phyloP scores from a whole-genome alignment of 2,113 vertebrate species.

The Nothobranchius furzeri region DNA sequence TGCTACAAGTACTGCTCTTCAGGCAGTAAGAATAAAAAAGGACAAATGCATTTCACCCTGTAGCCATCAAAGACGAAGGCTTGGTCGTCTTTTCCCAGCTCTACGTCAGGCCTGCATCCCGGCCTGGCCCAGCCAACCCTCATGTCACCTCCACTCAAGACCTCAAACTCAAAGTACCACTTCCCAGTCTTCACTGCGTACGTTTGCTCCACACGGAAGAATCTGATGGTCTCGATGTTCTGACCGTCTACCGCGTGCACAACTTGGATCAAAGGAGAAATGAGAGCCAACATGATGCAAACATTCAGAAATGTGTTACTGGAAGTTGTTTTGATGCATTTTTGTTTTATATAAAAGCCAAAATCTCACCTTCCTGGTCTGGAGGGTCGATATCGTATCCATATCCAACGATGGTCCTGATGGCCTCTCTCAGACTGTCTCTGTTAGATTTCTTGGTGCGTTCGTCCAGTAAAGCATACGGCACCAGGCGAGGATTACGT shows the following conservation, averaged over 20 bases:
- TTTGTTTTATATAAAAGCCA: neutral
- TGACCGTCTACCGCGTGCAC: constrained; percentile 83
- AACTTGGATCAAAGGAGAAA: constrained; percentile 59
- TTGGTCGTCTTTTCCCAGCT: constrained; percentile 90
- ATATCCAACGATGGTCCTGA: constrained; percentile 93
- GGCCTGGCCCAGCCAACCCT: constrained; percentile 96
- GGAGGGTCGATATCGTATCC: constrained; percentile 94
- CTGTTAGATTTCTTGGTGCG: constrained; percentile 97
- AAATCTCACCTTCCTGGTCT: constrained; percentile 87
- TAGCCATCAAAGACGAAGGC: constrained; percentile 95
- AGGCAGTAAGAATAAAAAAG: neutral
- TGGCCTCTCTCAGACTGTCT: constrained; percentile 95
- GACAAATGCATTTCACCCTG: constrained; percentile 79
- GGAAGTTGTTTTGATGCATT: too few relatives aligned
- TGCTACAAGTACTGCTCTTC: too few relatives aligned
- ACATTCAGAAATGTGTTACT: neutral
- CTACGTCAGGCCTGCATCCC: constrained; percentile 88
- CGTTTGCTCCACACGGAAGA: constrained; percentile 92
- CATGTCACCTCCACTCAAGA: constrained; percentile 93
- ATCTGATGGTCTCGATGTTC: constrained; percentile 90
- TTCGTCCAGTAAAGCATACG: constrained; percentile 93
- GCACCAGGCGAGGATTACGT: constrained; percentile 94
- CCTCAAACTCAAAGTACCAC: constrained; percentile 99
- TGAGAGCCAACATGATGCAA: neutral
- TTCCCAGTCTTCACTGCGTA: constrained; percentile 92